Evolutionary conservation across 2,888 invertebrate genomes (phyloP), one percentile per base, ranked within the genome.

Genomic region (Lasioglossum figueresi): DNA sequence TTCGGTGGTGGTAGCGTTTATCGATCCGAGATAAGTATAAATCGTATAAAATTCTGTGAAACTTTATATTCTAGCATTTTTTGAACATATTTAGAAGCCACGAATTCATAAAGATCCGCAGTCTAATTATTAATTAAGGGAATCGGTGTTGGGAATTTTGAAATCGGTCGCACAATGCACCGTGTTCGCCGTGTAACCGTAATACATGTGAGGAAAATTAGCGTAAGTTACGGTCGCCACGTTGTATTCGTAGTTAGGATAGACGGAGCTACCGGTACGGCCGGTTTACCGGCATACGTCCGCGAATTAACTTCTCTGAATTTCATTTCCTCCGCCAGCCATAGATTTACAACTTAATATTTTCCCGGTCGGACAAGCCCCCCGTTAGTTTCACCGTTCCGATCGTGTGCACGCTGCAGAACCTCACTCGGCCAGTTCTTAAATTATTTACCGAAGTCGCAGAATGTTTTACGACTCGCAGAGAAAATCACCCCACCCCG

Each of bases 271-370:
- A 83, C 83, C 66, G 73, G 76, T 77, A 59, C 31, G 59, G 70
- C 77, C 37, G 76, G 77, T 82, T 84, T 84, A 56, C 34, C n/a
- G 8, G 43, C 48, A 63, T 59, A 43, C 63, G 63, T 72, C 34
- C 27, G 56, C 80, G 40, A 72, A 82, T 83, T 82, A 82, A 83
- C 73, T 72, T 73, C 82, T 70, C 75, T 71, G 81, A 72, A 72
- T 76, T 75, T 76, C 74, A 59, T 75, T 75, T 59, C 56, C 37
- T 48, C 31, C 19, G n/a, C 23, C 27, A 19, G 77, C 48, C 16
- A 48, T 31, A 19, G 45, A 76, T 37, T 70, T 70, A 40, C 77
- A n/a, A 70, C 68, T 52, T 70, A 37, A 70, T 70, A 70, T 77
- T 70, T 77, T 37, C 77, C 31, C 34, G n/a, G 43, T 48, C 66